phyloP scores from a whole-genome alignment of 2,888 invertebrate genomes.

The Disparrhopalites patrizii region DNA sequence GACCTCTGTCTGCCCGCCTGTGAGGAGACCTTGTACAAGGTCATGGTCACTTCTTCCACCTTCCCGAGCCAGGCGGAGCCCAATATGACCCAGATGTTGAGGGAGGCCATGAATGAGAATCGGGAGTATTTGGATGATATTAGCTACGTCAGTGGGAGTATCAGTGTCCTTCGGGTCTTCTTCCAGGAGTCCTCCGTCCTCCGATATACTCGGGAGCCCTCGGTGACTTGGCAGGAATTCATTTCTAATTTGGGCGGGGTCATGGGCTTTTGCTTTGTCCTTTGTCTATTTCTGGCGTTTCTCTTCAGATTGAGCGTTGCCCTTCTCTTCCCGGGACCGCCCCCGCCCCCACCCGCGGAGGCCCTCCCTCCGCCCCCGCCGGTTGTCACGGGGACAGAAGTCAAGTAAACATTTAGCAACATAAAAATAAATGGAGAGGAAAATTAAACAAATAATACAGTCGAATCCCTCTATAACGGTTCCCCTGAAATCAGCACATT shows the following conservation, averaged over 20 bases:
- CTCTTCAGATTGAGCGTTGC: too few species aligned
- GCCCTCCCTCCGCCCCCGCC: too few species aligned
- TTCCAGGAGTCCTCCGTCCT: conserved; percentile 46
- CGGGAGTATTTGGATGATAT: conserved; percentile 40
- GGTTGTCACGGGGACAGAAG: too few species aligned
- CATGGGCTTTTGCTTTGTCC: conserved; percentile 43
- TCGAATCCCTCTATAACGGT: too few species aligned
- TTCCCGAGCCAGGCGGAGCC: conserved; percentile 45
- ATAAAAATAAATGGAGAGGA: too few species aligned
- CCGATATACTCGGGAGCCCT: conserved; percentile 46
- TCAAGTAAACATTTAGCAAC: too few species aligned
- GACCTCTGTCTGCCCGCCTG: conserved; percentile 39
- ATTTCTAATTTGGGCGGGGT: conserved; percentile 46
- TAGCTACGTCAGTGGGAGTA: conserved; percentile 44
- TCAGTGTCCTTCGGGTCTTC: conserved; percentile 43
- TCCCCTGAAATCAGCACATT: too few species aligned
- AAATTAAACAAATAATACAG: too few species aligned
- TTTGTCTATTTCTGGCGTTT: conserved; percentile 38
- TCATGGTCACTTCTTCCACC: conserved; percentile 35
- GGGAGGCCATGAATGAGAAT: conserved; percentile 42
- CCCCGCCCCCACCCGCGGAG: too few species aligned
- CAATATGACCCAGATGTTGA: conserved; percentile 43
- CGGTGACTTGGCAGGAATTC: conserved; percentile 47
- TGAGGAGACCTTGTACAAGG: conserved; percentile 45
- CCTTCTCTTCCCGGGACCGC: too few species aligned